phyloP scores from a whole-genome alignment of 1,140 invertebrate genomes.

The Drosophila tani region DNA sequence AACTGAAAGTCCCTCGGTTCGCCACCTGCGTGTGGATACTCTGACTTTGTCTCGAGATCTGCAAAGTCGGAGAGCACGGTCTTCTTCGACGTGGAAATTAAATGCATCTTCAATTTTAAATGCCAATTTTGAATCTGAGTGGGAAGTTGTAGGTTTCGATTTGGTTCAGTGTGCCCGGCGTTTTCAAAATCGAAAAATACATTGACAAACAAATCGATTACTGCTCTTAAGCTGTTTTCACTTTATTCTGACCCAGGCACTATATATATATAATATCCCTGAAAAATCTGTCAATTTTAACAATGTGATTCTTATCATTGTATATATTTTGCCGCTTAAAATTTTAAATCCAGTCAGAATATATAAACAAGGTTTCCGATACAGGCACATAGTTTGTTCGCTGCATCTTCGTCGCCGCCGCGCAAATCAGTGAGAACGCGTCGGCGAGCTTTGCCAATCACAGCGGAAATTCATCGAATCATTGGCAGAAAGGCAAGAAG shows the following conservation, averaged over 20 bases:
- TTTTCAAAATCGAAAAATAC: not conserved
- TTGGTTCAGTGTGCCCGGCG: conserved; percentile 15
- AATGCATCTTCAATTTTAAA: conserved; percentile 54
- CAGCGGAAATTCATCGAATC: conserved; percentile 10
- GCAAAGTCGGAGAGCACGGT: conserved; percentile 78
- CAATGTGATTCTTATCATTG: conserved; percentile 15
- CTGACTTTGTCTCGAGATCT: conserved; percentile 74
- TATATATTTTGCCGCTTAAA: not conserved
- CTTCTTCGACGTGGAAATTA: conserved; percentile 75
- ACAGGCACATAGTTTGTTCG: not conserved
- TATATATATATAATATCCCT: not conserved
- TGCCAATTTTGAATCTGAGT: conserved; percentile 26
- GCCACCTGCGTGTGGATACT: conserved; percentile 64
- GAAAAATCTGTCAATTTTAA: conserved; percentile 1
- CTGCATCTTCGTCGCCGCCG: not conserved
- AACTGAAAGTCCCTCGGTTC: conserved; percentile 79
- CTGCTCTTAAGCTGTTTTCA: not conserved
- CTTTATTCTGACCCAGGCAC: too few species aligned
- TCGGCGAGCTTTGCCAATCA: conserved; percentile 10
- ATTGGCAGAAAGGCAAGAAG: conserved; percentile 30
- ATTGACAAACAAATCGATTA: not conserved
- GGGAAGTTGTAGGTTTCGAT: not conserved
- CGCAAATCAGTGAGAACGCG: conserved; percentile 6
- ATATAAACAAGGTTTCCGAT: not conserved
- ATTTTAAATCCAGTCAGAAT: not conserved